phyloP scores from a whole-genome alignment of 2,797 vertebrate genomes.

The Spea hammondii region DNA sequence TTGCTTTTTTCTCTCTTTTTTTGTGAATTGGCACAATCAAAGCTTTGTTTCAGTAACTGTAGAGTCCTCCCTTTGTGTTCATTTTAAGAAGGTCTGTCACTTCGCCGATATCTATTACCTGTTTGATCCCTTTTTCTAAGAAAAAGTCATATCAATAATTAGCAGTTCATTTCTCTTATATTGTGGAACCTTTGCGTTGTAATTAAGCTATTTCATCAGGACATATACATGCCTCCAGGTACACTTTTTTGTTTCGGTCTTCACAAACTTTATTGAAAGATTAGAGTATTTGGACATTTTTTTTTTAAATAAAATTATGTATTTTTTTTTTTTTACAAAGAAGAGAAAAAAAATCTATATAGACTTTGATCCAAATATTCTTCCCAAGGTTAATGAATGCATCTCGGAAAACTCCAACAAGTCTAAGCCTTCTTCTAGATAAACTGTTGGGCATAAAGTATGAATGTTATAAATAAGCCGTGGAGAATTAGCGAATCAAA shows the following conservation, averaged over 20 bases:
- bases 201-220: conserved; percentile 45
- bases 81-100: conserved; percentile 18
- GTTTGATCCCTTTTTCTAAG: conserved; percentile 40
- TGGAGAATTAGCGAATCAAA: conserved; percentile 29
- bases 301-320: neutral
- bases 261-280: conserved; percentile 44
- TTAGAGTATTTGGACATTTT: conserved; percentile 20
- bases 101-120: conserved; percentile 15
- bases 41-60: conserved; percentile 1
- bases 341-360: conserved; percentile 42
- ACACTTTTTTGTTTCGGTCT: conserved; percentile 15
- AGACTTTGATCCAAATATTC: conserved; percentile 46
- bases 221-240: conserved; percentile 30
- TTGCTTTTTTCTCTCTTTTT: neutral
- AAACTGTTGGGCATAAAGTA: conserved; percentile 37
- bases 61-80: neutral
- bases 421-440: conserved; percentile 27
- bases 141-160: conserved; percentile 8
- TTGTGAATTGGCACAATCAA: conserved; percentile 19
- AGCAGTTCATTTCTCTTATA: conserved; percentile 26
- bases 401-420: conserved; percentile 22
- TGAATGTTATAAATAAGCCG: conserved; percentile 30
- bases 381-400: conserved; percentile 48
- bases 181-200: conserved; percentile 40
- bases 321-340: conserved; percentile 25